Base-by-base conservation (phyloP, 2,113 vertebrate genomes). In the Aspiorhynchus laticeps region DNA sequence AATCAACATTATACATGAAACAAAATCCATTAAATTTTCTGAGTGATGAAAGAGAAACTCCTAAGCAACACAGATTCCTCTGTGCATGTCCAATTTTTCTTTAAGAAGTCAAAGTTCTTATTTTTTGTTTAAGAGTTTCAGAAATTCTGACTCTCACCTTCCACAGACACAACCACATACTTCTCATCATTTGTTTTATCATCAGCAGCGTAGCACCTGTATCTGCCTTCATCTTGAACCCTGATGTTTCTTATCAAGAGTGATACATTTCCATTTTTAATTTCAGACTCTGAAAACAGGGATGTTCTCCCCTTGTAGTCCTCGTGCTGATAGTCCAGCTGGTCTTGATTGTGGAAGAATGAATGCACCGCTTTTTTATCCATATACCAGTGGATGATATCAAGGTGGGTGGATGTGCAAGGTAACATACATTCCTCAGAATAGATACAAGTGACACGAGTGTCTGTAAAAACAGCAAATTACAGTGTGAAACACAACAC, bases 371-470 rank as follows among this genome's bases (percentile, higher is more conserved):
- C 11, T 0, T 1, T 0, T 0, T 9, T 24, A 21, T 85, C 80
- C 0, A 5, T 84, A 9, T 28, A 80, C 96, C 96, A 97, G 87
- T 96, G 92, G 90, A 97, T 92, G 14, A 96, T 67, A 2, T 76
- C 61, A 0, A 91, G 7, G 1, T 1, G 4, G 5, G 0, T 2
- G n/a, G 95, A 96, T 11, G 0, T 2, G 81, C 95, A 96, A 0
- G 94, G 95, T 24, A 96, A 91, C 24, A 93, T 73, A 80, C 92
- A 93, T 1, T 87, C 90, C 24, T 86, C 33, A 15, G 33, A 88
- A 36, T 93, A 88, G 36, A 78, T 15, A 33, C 94, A 93, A 69
- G 33, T 76, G 0, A 92, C 65, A 1, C 1, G 19, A 6, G 5
- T 36, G 0, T 88, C 87, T 83, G 75, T 2, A 87, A 38, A n/a